Base-by-base conservation (phyloP, 1,140 invertebrate species). In the Homarus americanus region DNA sequence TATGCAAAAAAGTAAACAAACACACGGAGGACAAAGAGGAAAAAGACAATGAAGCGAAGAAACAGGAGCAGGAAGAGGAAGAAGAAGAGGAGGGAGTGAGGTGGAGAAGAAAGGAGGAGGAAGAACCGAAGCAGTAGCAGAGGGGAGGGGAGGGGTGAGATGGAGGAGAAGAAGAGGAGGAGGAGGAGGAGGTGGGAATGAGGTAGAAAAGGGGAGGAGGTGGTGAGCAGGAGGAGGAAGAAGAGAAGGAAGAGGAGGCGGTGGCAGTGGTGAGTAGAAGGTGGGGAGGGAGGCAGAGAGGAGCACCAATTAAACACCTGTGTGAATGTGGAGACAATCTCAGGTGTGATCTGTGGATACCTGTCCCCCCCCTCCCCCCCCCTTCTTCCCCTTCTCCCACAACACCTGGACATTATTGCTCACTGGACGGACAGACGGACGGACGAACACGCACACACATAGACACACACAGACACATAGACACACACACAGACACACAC, bases 251-350 rank as follows among this genome's bases (percentile, higher is more conserved):
- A 38, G 36, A 73, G 36, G 38, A 38, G 41, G 82, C 38, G 82
- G 36, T 3, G 66, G 38, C 20, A 44, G 66, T 20, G 9, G 82
- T 28, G 80, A 49, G n/a, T n/a, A 83, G 58, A 66, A 15, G n/a
- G 10, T 34, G 3, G 36, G 34, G 66, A 7, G 72, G 40, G 24
- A 24, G 24, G 38, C 3, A 40, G 3, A 12, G 9, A 73, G 72
- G 20, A 34, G 36, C 20, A 34, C 72, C n/a, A 83, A 66, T 40
- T 40, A 63, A 83, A 66, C 82, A 69, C 32, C 53, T 82, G 34
- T 69, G 58, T 66, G 78, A 36, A 41, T 38, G 34, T 34, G 75
- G 75, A 78, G 75, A 78, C 80, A 36, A 58, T 82, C 80, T 82
- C 34, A 32, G 36, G 34, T 15, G 53, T 69, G 53, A 63, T 83